Evolutionary conservation across 92 coral and sea anemone genomes (phyloP).

Genomic region (Parazoanthus darwini): DNA sequence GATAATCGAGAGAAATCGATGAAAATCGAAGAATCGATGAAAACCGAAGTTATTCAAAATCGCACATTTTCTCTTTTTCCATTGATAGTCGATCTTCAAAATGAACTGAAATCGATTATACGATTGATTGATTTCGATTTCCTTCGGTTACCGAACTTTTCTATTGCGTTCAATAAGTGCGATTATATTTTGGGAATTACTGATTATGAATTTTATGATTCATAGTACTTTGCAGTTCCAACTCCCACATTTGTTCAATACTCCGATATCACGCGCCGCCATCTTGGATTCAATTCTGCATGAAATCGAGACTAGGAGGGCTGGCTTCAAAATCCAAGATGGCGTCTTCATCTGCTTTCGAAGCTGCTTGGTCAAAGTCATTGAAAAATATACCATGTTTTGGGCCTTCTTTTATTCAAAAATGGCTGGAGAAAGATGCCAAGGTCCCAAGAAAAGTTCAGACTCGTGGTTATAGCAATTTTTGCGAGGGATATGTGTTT

Average conservation of each 20-base stretch:
- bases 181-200: too few species aligned
- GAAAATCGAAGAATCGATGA: too few species aligned
- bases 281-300: constrained; percentile 35
- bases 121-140: too few species aligned
- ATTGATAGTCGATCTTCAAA: too few species aligned
- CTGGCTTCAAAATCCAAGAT: constrained; percentile 28
- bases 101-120: too few species aligned
- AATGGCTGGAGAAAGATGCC: constrained; percentile 29
- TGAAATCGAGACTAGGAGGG: constrained; percentile 37
- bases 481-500: constrained; percentile 17
- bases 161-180: too few species aligned
- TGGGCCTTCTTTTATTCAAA: constrained; percentile 21
- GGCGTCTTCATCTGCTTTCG: constrained; percentile 25
- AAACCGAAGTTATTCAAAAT: too few species aligned
- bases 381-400: constrained; percentile 25
- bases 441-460: constrained; percentile 24
- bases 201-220: too few species aligned
- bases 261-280: constrained; percentile 33
- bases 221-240: too few species aligned
- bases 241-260: neutral
- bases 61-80: too few species aligned
- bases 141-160: too few species aligned
- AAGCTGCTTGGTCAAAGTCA: constrained; percentile 29
- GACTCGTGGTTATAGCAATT: constrained; percentile 26
- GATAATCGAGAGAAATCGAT: too few species aligned